Conservation (phyloP, 2,797 vertebrate genomes). For the Naso thynnoides region DNA sequence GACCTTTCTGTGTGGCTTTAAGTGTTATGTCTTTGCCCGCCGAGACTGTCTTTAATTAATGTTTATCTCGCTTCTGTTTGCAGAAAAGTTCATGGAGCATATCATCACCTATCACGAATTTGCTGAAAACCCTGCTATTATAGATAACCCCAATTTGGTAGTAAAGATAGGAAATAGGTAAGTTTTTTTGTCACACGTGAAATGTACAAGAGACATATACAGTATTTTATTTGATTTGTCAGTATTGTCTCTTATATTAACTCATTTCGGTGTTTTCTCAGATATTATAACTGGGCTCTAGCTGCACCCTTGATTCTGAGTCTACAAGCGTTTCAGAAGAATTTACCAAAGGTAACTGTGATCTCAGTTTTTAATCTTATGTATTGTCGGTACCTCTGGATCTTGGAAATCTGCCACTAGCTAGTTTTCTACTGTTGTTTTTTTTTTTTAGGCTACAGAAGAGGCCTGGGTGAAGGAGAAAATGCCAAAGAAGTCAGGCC, state of each 20-base stretch:
- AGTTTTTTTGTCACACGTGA: slow-evolving; percentile 40
- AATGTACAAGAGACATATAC: not conserved
- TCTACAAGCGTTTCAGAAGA: slow-evolving; percentile 98
- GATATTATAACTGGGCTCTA: slow-evolving; percentile 98
- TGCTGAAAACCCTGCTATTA: slow-evolving; percentile 96
- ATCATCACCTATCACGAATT: slow-evolving; percentile 97
- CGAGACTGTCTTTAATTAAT: slow-evolving; percentile 38
- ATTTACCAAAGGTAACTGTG: slow-evolving; percentile 91
- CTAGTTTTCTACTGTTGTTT: not conserved
- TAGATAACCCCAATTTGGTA: slow-evolving; percentile 98
- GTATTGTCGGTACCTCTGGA: not conserved
- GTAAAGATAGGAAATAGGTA: slow-evolving; percentile 96
- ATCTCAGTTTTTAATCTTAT: not conserved
- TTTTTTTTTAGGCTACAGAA: slow-evolving; percentile 89
- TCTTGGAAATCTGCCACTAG: not conserved
- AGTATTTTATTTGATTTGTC: not conserved
- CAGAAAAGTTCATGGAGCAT: slow-evolving; percentile 98
- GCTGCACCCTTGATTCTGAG: slow-evolving; percentile 97
- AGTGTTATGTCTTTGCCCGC: too few relatives aligned
- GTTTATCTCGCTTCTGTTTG: slow-evolving; percentile 45
- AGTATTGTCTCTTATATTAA: slow-evolving; percentile 13
- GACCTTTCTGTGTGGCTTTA: too few relatives aligned
- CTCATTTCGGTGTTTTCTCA: slow-evolving; percentile 66
- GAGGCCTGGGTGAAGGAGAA: slow-evolving; percentile 98
- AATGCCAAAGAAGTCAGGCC: slow-evolving; percentile 98